phyloP scores from a whole-genome alignment of 2,113 vertebrate species.

The Pollimyrus isidori region DNA sequence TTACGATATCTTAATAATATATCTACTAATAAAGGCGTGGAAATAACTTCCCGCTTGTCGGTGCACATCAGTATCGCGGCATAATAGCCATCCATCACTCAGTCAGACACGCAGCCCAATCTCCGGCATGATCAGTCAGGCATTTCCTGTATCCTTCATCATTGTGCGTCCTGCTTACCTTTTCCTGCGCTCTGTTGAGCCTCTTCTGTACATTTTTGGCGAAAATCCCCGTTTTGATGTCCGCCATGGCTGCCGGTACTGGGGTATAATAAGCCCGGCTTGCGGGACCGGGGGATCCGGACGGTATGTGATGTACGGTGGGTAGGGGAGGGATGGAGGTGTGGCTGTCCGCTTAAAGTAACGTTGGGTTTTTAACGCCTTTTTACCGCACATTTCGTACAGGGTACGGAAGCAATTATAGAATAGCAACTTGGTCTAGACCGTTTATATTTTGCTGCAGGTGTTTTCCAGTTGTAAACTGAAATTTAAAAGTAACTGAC shows the following conservation, averaged over 20 bases:
- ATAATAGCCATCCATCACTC: not conserved
- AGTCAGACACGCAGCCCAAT: not conserved
- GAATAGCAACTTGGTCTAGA: not conserved
- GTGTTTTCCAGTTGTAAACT: not conserved
- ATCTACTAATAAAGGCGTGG: not conserved
- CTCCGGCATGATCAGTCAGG: not conserved
- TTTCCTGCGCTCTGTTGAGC: constrained; percentile 87
- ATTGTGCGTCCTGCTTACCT: constrained; percentile 61
- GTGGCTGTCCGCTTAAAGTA: not conserved
- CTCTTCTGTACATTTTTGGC: constrained; percentile 96
- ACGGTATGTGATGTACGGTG: not conserved
- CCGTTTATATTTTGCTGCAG: not conserved
- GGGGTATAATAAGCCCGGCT: constrained; percentile 4
- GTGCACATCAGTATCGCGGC: not conserved
- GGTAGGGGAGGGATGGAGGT: not conserved
- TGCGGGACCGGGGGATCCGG: not conserved
- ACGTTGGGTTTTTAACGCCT: not conserved
- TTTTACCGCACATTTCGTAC: not conserved
- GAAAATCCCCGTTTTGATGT: constrained; percentile 92
- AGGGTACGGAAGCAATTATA: not conserved
- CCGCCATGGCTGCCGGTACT: constrained; percentile 77
- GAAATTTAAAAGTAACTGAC: not conserved
- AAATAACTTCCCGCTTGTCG: not conserved
- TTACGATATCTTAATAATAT: not conserved
- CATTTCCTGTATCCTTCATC: not conserved